Conservation (phyloP, 2,797 vertebrate species). For the Tinamus major region DNA sequence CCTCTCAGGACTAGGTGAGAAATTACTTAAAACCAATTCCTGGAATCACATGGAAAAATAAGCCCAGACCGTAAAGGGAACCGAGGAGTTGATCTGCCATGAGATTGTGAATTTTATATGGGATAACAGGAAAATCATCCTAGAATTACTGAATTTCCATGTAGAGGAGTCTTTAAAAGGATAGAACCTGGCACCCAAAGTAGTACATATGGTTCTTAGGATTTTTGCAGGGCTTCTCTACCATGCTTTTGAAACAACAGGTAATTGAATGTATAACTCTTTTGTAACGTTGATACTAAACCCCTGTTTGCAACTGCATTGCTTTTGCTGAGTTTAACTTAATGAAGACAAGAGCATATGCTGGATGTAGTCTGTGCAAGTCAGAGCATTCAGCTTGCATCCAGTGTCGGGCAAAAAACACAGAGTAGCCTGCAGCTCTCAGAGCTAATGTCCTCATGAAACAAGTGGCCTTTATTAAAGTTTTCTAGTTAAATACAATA, state of each 20-base stretch:
- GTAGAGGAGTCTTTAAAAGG: not conserved
- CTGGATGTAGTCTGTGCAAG: not conserved
- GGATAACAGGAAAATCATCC: not conserved
- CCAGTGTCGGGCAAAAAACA: not conserved
- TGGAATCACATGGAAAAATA: not conserved
- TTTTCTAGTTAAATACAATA: not conserved
- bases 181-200: not conserved
- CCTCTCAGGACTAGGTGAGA: not conserved
- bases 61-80: not conserved
- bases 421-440: not conserved
- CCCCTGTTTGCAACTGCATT: fast-evolving
- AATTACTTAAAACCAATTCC: not conserved
- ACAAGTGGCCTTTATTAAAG: not conserved
- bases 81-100: not conserved
- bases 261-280: not conserved
- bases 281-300: not conserved
- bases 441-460: not conserved
- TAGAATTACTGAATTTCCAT: not conserved
- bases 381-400: not conserved
- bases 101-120: not conserved
- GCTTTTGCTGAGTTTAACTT: not conserved
- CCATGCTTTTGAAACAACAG: not conserved
- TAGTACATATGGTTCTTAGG: not conserved
- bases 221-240: not conserved
- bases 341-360: not conserved